phyloP scores from a whole-genome alignment of 2,797 vertebrate genomes.

The Siniperca undulata region DNA sequence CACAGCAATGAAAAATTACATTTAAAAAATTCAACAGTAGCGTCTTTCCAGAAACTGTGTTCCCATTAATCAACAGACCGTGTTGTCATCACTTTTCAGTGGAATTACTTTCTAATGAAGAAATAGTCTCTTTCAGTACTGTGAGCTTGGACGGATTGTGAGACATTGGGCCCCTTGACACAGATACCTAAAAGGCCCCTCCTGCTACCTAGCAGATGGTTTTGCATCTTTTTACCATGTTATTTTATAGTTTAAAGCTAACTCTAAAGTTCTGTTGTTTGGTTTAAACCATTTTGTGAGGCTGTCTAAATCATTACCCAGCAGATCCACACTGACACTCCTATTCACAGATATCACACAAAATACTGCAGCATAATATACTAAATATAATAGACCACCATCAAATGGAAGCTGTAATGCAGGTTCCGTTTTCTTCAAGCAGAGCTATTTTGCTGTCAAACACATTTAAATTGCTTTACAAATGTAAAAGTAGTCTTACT shows the following conservation, averaged over 20 bases:
- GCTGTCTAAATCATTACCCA: background rate
- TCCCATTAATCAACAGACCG: background rate
- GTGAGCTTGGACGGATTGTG: background rate
- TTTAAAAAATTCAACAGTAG: background rate
- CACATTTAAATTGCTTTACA: background rate
- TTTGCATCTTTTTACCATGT: background rate
- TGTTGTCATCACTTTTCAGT: constrained; percentile 11
- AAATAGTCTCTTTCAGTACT: background rate
- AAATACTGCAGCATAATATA: background rate
- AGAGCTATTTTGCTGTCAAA: background rate
- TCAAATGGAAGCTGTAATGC: background rate
- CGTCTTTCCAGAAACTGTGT: background rate
- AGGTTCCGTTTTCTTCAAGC: background rate
- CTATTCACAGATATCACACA: background rate
- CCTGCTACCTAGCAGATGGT: background rate
- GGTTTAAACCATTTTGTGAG: background rate
- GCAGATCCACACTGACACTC: background rate
- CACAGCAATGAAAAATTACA: background rate
- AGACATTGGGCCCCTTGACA: background rate
- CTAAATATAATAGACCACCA: background rate
- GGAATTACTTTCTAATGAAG: constrained; percentile 1
- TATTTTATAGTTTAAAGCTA: background rate
- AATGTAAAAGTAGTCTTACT: background rate
- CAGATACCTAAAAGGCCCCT: background rate
- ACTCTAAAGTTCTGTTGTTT: background rate